phyloP scores from a whole-genome alignment of 2,797 vertebrate genomes.

The Acipenser oxyrinchus region DNA sequence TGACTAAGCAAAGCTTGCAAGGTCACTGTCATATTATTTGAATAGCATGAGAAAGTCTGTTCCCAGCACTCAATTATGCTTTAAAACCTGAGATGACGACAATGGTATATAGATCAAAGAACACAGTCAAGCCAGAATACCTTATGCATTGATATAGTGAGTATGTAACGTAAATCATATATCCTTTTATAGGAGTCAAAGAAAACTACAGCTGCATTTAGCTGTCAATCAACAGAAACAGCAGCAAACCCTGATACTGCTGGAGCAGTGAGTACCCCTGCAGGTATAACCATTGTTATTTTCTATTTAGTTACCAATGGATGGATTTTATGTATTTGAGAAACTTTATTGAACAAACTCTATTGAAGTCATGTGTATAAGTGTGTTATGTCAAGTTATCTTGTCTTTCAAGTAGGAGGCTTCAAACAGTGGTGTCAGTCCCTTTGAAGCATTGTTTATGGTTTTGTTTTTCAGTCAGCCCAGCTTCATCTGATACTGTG shows the following conservation, averaged over 20 bases:
- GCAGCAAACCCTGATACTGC: slow-evolving; percentile 57
- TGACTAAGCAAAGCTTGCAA: no score
- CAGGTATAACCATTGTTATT: slow-evolving; percentile 57
- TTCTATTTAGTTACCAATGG: slow-evolving; percentile 1
- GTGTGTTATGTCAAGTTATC: not conserved
- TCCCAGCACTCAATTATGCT: no score
- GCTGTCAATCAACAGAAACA: slow-evolving; percentile 57
- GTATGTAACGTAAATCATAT: no score
- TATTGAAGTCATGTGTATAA: not conserved
- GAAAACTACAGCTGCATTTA: slow-evolving; percentile 51
- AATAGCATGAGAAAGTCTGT: no score
- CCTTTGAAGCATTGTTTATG: not conserved
- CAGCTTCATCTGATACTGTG: slow-evolving; percentile 67
- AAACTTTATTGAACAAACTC: no score
- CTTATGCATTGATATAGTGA: no score
- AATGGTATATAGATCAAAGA: no score
- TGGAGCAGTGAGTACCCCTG: slow-evolving; percentile 52
- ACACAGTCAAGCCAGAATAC: no score
- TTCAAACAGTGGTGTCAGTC: not conserved
- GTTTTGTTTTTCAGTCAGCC: slow-evolving; percentile 54
- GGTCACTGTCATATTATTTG: no score
- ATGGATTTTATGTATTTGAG: no score
- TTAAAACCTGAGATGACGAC: no score
- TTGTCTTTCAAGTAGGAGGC: no score
- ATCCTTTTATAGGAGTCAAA: slow-evolving; percentile 48